Evolutionary conservation across 2,888 invertebrate species (phyloP), one percentile per base, ranked within the genome.

Genomic region (Smittia aterrima): DNA sequence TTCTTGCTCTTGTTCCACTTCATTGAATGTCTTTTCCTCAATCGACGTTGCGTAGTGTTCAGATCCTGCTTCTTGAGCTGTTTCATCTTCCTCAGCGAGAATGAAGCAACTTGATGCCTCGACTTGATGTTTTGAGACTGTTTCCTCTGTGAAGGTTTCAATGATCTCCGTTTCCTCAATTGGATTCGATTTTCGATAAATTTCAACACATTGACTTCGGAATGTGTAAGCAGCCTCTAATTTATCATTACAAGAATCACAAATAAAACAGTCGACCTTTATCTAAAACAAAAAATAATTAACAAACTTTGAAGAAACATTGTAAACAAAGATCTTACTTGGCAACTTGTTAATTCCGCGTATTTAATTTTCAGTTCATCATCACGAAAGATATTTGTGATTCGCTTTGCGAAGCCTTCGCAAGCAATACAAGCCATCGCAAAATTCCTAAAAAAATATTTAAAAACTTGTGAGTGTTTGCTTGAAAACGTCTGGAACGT

Each of bases 381-480:
- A 40, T 72, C 72, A n/a, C 72, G n/a, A 25, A 18, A 72, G 1
- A 62, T 54, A 40, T 72, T 72, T 40, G 58, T 72, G 11, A 72
- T 40, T 1, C 72, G 58, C 11, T 72, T 72, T 2, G 32, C 72
- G 27, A 38, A 72, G 7, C 32, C 1, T 62, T 72, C 72, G 38
- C 72, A 72, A 1, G 38, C 72, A 11, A 72, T 32, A 40, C 72
- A 72, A 0, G 62, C 22, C 72, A 72, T 72, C 20, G 16, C 58
- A 18, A 20, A 38, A 38, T 32, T 47, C 18, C 11, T 47, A 47
- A 32, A 32, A 32, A 3, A 32, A 32, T 32, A 6, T 6, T 32
- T 9, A 9, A 32, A n/a, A n/a, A n/a, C n/a, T n/a, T n/a, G n/a
- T n/a, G 32, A 32, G 32, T 9, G 32, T 32, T 32, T 32, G n/a